phyloP scores from a whole-genome alignment of 2,888 invertebrate genomes.

The Gymnocheta viridis region DNA sequence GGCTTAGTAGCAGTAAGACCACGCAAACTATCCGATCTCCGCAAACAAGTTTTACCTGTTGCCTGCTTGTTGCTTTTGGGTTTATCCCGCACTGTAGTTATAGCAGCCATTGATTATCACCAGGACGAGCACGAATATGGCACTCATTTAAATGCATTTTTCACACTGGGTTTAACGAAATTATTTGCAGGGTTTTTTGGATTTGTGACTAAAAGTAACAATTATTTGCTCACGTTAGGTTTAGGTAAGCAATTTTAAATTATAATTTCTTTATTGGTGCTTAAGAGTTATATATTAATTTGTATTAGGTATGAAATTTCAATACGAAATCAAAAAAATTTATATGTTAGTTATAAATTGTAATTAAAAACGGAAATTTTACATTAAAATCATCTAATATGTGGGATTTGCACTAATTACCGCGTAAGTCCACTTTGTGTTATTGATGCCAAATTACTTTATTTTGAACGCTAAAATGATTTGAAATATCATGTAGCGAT shows the following conservation, averaged over 20 bases:
- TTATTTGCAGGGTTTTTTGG: conserved; percentile 85
- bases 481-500: too few relatives aligned
- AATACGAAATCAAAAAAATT: too few relatives aligned
- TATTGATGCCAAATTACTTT: too few relatives aligned
- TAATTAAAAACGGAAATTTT: too few relatives aligned
- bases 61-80: conserved; percentile 85
- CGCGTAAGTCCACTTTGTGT: too few relatives aligned
- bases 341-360: too few relatives aligned
- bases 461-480: too few relatives aligned
- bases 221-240: conserved; percentile 82
- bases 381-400: too few relatives aligned
- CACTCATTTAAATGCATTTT: conserved; percentile 98
- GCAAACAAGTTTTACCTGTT: conserved; percentile 76
- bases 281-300: too few relatives aligned
- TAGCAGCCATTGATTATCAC: conserved; percentile 88
- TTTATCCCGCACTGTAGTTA: conserved; percentile 85
- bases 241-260: conserved; percentile 74
- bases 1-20: conserved; percentile 87
- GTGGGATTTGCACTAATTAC: too few relatives aligned
- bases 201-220: conserved; percentile 69
- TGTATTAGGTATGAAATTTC: too few relatives aligned
- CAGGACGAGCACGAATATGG: conserved; percentile 97
- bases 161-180: conserved; percentile 93
- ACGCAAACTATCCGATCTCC: conserved; percentile 70
- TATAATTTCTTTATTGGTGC: too few relatives aligned